A percentile compares a stretch with the other conserved stretches of the same genome.
Evolutionary conservation across 2,888 invertebrate genomes (phyloP).

Genomic region (Pseudococcus jackbeardsleyi): DNA sequence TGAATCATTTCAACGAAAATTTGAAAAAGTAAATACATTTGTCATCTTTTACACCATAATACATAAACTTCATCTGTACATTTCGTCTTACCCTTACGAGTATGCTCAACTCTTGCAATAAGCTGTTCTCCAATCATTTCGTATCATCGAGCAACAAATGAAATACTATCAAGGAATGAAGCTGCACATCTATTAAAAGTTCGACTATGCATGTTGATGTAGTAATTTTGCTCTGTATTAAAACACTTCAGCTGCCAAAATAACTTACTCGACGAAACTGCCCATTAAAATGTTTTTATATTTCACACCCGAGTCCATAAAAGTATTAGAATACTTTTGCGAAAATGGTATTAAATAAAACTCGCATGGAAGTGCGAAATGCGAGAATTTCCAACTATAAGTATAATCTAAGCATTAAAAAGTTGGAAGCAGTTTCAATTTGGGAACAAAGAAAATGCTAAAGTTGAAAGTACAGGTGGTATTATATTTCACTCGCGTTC

Average conservation of each 20-base stretch:
- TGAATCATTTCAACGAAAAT: too few relatives aligned
- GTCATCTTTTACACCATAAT: too few relatives aligned
- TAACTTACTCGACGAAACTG: background rate
- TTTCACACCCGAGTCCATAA: conserved; percentile 8
- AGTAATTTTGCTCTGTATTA: conserved; percentile 14
- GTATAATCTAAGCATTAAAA: conserved; percentile 40
- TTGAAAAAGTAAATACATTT: too few relatives aligned
- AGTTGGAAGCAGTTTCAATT: conserved; percentile 49
- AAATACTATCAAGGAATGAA: background rate
- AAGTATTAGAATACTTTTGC: conserved; percentile 47
- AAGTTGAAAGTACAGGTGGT: conserved; percentile 42
- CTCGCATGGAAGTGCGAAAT: conserved; percentile 7
- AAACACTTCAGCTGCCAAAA: conserved; percentile 35
- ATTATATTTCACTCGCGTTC: conserved; percentile 32
- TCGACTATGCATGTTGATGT: background rate
- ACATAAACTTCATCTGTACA: too few relatives aligned
- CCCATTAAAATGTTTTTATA: conserved; percentile 45
- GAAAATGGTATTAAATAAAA: conserved; percentile 43
- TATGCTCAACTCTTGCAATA: too few relatives aligned
- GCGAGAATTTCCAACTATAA: conserved; percentile 22
- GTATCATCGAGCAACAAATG: background rate
- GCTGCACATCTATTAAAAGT: background rate
- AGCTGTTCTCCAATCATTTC: background rate
- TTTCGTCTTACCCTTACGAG: too few relatives aligned
- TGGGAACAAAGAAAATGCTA: conserved; percentile 33